These are phyloP conservation scores for Drosophila ogumai DNA, from an alignment of 1,140 invertebrate species.

Conservation along the genomic window DNA sequence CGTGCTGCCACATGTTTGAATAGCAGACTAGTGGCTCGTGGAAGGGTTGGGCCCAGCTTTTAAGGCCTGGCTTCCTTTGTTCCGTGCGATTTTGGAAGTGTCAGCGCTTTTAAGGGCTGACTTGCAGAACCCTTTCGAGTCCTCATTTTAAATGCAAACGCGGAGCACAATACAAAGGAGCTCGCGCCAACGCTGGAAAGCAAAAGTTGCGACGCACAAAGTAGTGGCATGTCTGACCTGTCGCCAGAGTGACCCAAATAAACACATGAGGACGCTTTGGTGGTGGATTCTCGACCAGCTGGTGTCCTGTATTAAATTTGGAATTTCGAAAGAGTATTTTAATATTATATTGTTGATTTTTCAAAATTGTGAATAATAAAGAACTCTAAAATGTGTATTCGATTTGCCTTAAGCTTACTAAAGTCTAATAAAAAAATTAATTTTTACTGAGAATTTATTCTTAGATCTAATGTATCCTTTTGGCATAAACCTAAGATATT, in stretches of 20 bases:
- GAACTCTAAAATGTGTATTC: no score
- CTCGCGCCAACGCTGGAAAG: slow-evolving; percentile 54
- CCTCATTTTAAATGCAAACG: slow-evolving; percentile 29
- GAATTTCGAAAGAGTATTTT: no score
- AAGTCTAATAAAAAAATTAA: no score
- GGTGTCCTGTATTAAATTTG: neutral
- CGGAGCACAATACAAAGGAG: slow-evolving; percentile 40
- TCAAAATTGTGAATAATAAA: no score
- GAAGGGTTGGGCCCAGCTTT: slow-evolving; percentile 7
- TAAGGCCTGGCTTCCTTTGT: slow-evolving; percentile 7
- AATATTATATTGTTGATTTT: no score
- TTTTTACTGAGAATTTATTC: no score
- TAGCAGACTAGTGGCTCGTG: neutral
- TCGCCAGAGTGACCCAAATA: slow-evolving; percentile 61
- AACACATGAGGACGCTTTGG: neutral
- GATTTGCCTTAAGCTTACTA: no score
- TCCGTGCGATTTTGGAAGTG: slow-evolving; percentile 37
- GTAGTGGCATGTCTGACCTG: slow-evolving; percentile 59
- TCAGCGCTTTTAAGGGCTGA: slow-evolving; percentile 74
- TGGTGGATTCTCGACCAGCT: neutral
- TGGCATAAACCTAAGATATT: neutral
- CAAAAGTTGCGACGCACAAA: slow-evolving; percentile 62
- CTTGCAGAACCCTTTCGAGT: slow-evolving; percentile 56
- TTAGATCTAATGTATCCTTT: neutral
- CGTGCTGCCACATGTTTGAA: slow-evolving; percentile 29